Conservation (phyloP, 2,113 vertebrate genomes). For the Tricholaema leucomelas region DNA sequence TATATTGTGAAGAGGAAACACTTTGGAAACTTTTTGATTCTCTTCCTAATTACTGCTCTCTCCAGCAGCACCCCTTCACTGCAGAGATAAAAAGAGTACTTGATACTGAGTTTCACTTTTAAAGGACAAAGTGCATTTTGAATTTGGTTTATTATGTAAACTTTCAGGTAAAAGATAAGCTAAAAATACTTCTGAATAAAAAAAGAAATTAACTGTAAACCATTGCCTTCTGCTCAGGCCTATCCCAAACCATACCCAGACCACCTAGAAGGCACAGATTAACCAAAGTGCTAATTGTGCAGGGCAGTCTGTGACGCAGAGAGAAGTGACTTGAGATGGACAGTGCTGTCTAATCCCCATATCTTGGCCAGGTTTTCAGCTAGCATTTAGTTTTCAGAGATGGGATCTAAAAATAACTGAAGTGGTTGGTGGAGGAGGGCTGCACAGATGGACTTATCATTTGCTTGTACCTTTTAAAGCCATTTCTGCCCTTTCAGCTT, state of each 20-base stretch:
- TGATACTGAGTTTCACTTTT: background rate
- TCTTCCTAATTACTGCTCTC: conserved; percentile 36
- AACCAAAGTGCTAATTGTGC: background rate
- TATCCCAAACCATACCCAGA: background rate
- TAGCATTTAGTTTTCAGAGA: background rate
- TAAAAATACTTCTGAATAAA: background rate
- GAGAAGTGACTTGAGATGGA: background rate
- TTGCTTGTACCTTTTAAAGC: background rate
- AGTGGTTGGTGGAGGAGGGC: background rate
- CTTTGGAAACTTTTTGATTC: conserved; percentile 23
- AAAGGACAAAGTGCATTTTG: background rate
- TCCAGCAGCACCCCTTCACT: background rate
- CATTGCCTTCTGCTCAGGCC: background rate
- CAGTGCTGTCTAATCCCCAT: background rate
- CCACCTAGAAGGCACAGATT: background rate
- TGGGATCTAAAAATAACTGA: background rate
- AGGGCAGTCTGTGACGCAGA: background rate
- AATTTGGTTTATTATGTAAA: background rate
- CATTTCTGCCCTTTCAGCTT: background rate
- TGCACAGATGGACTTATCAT: background rate
- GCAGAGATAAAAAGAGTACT: conserved; percentile 25
- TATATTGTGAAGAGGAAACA: conserved; percentile 46
- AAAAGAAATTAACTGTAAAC: background rate
- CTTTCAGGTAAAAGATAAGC: background rate
- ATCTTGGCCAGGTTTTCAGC: background rate